Percentiles rank a stretch among this genome's conserved stretches.
Conservation (phyloP, 1,140 invertebrate genomes). For the Himalopsyche phryganea region DNA sequence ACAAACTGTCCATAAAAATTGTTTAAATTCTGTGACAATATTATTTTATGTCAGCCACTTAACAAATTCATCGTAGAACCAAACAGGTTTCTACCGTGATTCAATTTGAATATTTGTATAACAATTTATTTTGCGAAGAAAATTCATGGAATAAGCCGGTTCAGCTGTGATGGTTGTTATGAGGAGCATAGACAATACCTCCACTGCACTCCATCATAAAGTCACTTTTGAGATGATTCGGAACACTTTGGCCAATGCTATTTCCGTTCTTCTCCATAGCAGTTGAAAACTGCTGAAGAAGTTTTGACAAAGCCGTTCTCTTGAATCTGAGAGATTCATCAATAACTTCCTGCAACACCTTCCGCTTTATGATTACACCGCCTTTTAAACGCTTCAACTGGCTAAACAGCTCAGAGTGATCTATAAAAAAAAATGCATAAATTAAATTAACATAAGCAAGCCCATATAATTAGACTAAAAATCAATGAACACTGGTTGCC, state of each 20-base stretch:
- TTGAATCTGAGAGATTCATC: conserved; percentile 71
- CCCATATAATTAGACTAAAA: too few relatives aligned
- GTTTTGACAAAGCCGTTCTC: conserved; percentile 59
- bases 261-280: conserved; percentile 50
- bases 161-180: conserved; percentile 40
- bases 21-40: too few relatives aligned
- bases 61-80: neutral
- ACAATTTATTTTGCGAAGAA: conserved; percentile 10
- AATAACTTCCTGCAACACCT: conserved; percentile 64
- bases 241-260: conserved; percentile 32
- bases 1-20: too few relatives aligned
- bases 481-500: too few relatives aligned
- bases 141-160: conserved; percentile 2
- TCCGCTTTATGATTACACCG: conserved; percentile 55
- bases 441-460: too few relatives aligned
- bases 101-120: conserved; percentile 22
- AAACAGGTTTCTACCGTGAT: conserved; percentile 28
- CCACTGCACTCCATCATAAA: conserved; percentile 18
- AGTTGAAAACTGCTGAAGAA: conserved; percentile 52
- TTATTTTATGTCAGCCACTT: too few relatives aligned
- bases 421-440: conserved; percentile 49
- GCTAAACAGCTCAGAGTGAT: conserved; percentile 62
- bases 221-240: conserved; percentile 8
- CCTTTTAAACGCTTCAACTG: conserved; percentile 62
- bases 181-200: conserved; percentile 11